These are phyloP conservation scores for Percopsis transmontana DNA, from an alignment of 2,113 vertebrate genomes.

Conservation along the genomic window DNA sequence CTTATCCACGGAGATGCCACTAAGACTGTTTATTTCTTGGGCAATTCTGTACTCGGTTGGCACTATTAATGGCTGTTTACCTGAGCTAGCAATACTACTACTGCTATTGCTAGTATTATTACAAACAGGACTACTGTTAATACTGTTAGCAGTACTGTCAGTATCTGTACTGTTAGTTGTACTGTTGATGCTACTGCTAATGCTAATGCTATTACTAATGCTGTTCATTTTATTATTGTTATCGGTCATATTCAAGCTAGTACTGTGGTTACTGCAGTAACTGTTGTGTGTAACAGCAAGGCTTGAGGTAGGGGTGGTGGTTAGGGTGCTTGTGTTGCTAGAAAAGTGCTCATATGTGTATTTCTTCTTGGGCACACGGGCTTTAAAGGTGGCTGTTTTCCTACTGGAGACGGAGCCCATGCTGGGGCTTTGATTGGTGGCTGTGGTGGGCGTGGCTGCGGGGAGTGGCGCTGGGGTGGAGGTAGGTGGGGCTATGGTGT, in stretches of 20 bases:
- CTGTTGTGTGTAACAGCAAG: conserved; percentile 55
- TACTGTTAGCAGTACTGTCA: conserved; percentile 40
- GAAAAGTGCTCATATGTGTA: conserved; percentile 83
- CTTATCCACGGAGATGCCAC: conserved; percentile 36
- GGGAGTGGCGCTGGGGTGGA: conserved; percentile 48
- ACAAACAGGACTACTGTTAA: conserved; percentile 53
- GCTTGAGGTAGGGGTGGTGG: conserved; percentile 61
- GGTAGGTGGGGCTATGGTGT: conserved; percentile 54
- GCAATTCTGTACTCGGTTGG: conserved; percentile 53
- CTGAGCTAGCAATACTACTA: conserved; percentile 68
- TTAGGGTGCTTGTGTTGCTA: conserved; percentile 50
- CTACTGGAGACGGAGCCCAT: conserved; percentile 78
- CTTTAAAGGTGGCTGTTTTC: conserved; percentile 92
- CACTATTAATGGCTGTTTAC: conserved; percentile 62
- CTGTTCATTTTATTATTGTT: conserved; percentile 53
- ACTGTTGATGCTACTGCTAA: conserved; percentile 35
- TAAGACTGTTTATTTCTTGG: conserved; percentile 49
- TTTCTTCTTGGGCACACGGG: conserved; percentile 88
- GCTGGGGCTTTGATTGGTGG: conserved; percentile 68
- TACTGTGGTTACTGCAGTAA: conserved; percentile 54
- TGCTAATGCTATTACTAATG: conserved; percentile 51
- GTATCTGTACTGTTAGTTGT: conserved; percentile 33
- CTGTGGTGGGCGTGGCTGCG: conserved; percentile 41
- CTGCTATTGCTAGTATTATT: conserved; percentile 55
- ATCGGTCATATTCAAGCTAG: conserved; percentile 40